Base-by-base conservation (phyloP, 2,888 invertebrate species). In the Neoscelio sp. region DNA sequence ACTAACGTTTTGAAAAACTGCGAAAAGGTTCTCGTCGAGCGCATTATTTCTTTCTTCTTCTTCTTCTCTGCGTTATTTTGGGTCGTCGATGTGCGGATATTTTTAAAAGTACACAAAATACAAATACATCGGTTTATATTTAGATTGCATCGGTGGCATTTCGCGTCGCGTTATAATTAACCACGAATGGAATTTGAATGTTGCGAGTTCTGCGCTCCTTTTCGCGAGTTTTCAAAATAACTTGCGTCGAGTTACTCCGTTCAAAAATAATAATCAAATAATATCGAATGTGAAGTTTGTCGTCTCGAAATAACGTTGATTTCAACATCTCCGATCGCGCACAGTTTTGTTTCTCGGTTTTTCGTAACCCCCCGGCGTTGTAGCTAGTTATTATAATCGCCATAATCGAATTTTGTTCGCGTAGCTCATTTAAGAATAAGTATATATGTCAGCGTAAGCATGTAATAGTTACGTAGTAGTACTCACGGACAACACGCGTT, bases 1-100 rank as follows among this genome's bases (percentile, higher is more conserved):
- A 76, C 46, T 62, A 87, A 86, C 85, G 86, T 84, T 77, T 71
- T 77, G 56, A 71, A 60, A 74, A 83, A 84, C 71, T 82, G 78
- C 80, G 83, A 83, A 85, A 85, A 71, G 60, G 54, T 62, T 67
- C 58, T 44, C 30, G 46, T 17, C n/a, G 6, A 44, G 2, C 30
- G 17, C 42, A 33, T 64, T 28, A 65, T 58, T 56, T 50, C n/a
- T n/a, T n/a, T n/a, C n/a, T n/a, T n/a, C n/a, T n/a, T n/a, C n/a
- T n/a, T n/a, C n/a, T n/a, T 58, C 70, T 56, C 17, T 8, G 10
- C n/a, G 15, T 73, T 48, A 13, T 44, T 60, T 67, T 42, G 7
- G 10, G 15, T 46, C 10, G 48, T 23, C 58, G 20, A 68, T 7
- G 38, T 40, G 38, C 42, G 12, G n/a, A 30, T 44, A 50, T 71